A percentile compares a stretch with the other conserved stretches of the same genome.
These are phyloP conservation scores for Arvicanthis niloticus DNA, from an alignment of 2,113 vertebrate species.

Conservation along the genomic window DNA sequence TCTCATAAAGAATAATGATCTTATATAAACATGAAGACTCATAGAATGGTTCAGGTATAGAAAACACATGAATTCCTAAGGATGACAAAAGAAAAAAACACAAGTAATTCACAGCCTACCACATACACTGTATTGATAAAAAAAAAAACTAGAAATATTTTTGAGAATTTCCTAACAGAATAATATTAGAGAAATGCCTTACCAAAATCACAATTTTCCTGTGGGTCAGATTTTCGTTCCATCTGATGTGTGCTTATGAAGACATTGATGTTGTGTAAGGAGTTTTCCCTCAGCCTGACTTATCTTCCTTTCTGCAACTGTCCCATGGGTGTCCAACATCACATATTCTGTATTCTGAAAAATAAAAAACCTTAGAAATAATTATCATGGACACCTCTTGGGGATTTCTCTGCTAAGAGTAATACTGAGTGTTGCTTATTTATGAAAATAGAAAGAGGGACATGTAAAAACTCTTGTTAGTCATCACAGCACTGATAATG, in stretches of 20 bases:
- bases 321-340: conserved; percentile 43
- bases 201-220: not conserved
- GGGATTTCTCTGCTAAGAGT: not conserved
- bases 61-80: not conserved
- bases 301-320: not conserved
- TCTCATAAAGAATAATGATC: not conserved
- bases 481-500: not conserved
- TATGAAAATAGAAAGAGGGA: not conserved
- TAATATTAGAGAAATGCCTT: not conserved
- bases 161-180: not conserved
- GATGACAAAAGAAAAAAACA: not conserved
- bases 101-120: not conserved
- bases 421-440: not conserved
- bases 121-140: not conserved
- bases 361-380: not conserved
- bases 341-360: not conserved
- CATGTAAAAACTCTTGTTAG: not conserved
- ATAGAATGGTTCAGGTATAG: not conserved
- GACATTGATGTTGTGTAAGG: not conserved
- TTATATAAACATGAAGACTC: not conserved
- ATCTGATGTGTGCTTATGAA: not conserved
- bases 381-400: conserved; percentile 18
- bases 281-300: not conserved
- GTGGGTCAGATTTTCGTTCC: not conserved
- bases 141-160: not conserved